Base-by-base conservation (phyloP, 2,797 vertebrate species). In the Rhinogobio ventralis region DNA sequence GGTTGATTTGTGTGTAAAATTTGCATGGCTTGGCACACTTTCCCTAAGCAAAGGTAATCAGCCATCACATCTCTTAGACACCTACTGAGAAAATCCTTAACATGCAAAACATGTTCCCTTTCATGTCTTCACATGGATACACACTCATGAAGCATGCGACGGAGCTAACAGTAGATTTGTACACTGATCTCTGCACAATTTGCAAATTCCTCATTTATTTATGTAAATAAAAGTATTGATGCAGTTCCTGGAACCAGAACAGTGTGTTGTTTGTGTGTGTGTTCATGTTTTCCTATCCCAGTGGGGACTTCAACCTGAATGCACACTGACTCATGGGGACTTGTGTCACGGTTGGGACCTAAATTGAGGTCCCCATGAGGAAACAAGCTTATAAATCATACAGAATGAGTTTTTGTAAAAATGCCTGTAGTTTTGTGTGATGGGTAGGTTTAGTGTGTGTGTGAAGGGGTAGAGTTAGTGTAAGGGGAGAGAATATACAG, bases 21-120 rank as follows among this genome's bases (percentile, higher is more conserved):
- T 88, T 88, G 87, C 87, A 88, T 88, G 83, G 83, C 87, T 75
- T 82, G 80, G 83, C 87, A 87, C 69, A 88, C 79, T 88, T 88
- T 88, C 87, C 87, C 86, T 88, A 84, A 86, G 80, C 87, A 85
- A 88, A 88, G 87, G 85, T 88, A 84, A 88, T 85, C 85, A 85
- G 75, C 83, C 82, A 79, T 83, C 86, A 85, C 66, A 88, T 88
- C 83, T 84, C 82, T 76, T 81, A 87, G 80, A 88, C 85, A 87
- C 83, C 87, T 88, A 86, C 85, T 85, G 85, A 88, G 87, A 88
- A 88, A 88, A 87, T 87, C 80, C 85, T 88, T 85, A 85, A 85
- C 82, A 88, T 88, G 87, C 87, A 88, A 88, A 88, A 85, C 71
- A 69, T 51, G 23, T 15, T 55, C 36, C 36, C 62, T 53, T 74